A percentile compares a stretch with the other conserved stretches of the same genome.
Conservation (phyloP, 2,888 invertebrate genomes). For the Pantelozetes paolii region DNA sequence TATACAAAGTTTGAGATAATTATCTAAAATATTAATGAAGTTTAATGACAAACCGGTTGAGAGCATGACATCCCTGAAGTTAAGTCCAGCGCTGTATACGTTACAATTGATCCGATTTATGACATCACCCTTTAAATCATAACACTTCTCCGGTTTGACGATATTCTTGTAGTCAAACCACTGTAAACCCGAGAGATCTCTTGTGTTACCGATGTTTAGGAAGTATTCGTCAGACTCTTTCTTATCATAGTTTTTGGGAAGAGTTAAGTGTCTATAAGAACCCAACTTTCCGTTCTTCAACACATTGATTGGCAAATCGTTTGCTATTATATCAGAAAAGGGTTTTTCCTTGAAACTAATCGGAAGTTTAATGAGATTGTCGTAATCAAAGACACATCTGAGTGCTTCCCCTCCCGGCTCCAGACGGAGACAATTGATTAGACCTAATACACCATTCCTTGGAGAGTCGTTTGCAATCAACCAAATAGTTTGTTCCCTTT, state of each 20-base stretch:
- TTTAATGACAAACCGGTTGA: constrained; percentile 61
- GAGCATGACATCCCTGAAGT: constrained; percentile 73
- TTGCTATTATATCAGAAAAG: constrained; percentile 29
- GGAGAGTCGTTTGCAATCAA: constrained; percentile 61
- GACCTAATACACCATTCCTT: constrained; percentile 73
- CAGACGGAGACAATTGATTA: constrained; percentile 80
- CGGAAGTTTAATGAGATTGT: not conserved
- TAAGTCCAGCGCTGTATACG: constrained; percentile 55
- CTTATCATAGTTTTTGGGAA: constrained; percentile 57
- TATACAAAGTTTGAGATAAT: not conserved
- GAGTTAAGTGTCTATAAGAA: constrained; percentile 91
- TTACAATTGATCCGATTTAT: constrained; percentile 47
- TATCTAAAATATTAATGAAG: not conserved
- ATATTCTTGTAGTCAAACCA: constrained; percentile 25
- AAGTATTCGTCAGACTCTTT: constrained; percentile 15
- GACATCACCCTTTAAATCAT: not conserved
- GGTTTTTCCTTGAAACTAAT: not conserved
- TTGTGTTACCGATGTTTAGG: constrained; percentile 42
- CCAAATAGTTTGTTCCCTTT: not conserved
- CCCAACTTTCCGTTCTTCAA: constrained; percentile 57
- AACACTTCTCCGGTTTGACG: not conserved
- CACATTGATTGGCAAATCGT: constrained; percentile 49
- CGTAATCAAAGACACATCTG: constrained; percentile 16
- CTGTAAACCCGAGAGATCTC: constrained; percentile 37
- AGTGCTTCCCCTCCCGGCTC: constrained; percentile 68